Base-by-base conservation (phyloP, 2,113 vertebrate species). In the Neodon shergylaensis region DNA sequence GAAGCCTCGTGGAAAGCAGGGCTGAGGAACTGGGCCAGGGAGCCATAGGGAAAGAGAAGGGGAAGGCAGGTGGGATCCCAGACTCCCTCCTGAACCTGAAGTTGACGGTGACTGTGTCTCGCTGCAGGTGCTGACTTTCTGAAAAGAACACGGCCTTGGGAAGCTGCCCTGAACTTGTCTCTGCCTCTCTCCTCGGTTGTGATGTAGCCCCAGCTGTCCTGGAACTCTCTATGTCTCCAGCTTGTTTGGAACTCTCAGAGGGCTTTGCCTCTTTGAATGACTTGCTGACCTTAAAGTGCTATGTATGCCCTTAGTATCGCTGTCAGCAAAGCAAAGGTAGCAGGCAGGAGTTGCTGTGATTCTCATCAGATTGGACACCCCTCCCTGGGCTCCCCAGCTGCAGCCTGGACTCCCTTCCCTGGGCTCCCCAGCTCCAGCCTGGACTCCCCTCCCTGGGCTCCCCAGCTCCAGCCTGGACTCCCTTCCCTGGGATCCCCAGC, bases 341-440 rank as follows among this genome's bases (percentile, higher is more conserved):
- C 52, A 8, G 19, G 22, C 61, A 44, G 33, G 26, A 11, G 22
- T 24, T 52, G 33, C 13, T 1, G 6, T 21, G 47, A 63, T 47
- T 3, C 61, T 31, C 76, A 54, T 19, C 54, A 2, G 7, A 36
- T 3, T 52, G 65, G 26, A 49, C 5, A 13, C 26, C 7, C 19
- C 2, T 24, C 19, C 6, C 0, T 24, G 8, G 36, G 16, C 0
- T 63, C n/a, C n/a, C n/a, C n/a, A n/a, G n/a, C n/a, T n/a, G n/a
- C n/a, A n/a, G n/a, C n/a, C n/a, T n/a, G n/a, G n/a, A n/a, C n/a
- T n/a, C n/a, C n/a, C n/a, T n/a, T n/a, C n/a, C n/a, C n/a, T n/a
- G n/a, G n/a, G n/a, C n/a, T n/a, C n/a, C n/a, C n/a, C n/a, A n/a
- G n/a, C n/a, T n/a, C n/a, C n/a, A n/a, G n/a, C n/a, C n/a, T n/a